phyloP scores from a whole-genome alignment of 2,888 invertebrate genomes.

The Eremobia ochroleuca region DNA sequence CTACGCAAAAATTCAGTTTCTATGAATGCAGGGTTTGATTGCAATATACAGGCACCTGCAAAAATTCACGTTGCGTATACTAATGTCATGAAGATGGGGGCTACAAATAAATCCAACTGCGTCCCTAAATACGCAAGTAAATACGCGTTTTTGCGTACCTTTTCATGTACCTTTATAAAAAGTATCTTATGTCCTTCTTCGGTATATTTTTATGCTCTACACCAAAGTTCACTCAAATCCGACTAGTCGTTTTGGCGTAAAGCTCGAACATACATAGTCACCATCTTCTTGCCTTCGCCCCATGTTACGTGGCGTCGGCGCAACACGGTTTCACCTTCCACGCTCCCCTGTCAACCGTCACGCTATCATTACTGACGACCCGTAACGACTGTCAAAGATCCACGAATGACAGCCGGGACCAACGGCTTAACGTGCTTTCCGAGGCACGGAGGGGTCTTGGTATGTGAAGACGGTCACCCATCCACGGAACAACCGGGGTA shows the following conservation, averaged over 20 bases:
- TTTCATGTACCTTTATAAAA: not conserved
- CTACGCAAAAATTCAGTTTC: not conserved
- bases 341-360: not conserved
- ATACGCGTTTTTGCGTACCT: not conserved
- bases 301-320: not conserved
- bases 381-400: too few species aligned
- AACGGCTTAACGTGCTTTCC: too few species aligned
- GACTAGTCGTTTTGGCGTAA: not conserved
- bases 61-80: not conserved
- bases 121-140: not conserved
- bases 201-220: not conserved
- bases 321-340: not conserved
- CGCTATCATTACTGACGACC: too few species aligned
- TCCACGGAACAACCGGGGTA: too few species aligned
- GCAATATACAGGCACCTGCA: not conserved
- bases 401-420: too few species aligned
- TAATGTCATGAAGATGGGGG: not conserved
- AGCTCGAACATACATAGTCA: not conserved
- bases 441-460: too few species aligned
- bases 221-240: not conserved
- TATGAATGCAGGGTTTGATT: not conserved
- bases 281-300: not conserved
- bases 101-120: not conserved
- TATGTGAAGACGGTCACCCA: too few species aligned
- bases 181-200: not conserved